Base-by-base conservation (phyloP, 1,140 invertebrate species). In the Drosophila gunungcola region DNA sequence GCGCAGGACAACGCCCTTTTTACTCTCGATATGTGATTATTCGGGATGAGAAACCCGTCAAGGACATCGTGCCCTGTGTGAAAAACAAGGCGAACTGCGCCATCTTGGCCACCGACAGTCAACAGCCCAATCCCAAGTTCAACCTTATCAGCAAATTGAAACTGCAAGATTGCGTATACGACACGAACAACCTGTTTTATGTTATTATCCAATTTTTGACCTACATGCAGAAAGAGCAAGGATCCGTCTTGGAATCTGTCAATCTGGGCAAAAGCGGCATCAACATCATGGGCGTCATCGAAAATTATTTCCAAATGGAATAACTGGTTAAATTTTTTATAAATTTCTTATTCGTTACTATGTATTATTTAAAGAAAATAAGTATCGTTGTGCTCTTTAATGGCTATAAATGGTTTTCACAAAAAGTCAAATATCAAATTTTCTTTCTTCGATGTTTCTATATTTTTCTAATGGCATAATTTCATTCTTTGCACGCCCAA, bases 181-280 rank as follows among this genome's bases (percentile, higher is more conserved):
- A 97, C 46, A 93, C 96, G 51, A 97, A 96, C 92, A 97, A 97
- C 92, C 93, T 97, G 52, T 97, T 97, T 78, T 95, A 97, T 78
- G 95, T 96, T 4, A 93, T 97, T 3, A 91, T 97, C 42, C 93
- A 97, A 45, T 97, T 97, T 91, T 91, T 97, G 0, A 95, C 97
- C 88, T 94, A 95, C 65, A 94, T 97, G 34, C 96, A 96, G 58
- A 94, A 93, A 2, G 94, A 95, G 80, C 95, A 97, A 80, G 94
- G 96, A 81, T 96, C 96, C 34, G 96, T 96, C 93, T 92, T 97
- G 25, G 96, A 96, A 68, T 93, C 95, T 63, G 94, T 97, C 0
- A 97, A 96, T 92, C 92, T 97, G 42, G 96, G 96, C 56, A 94
- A 94, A 80, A 96, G 95, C 46, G 96, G 96, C 57, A 93, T 97